Base-by-base conservation (phyloP, 2,113 vertebrate genomes). In the Eonycteris spelaea region DNA sequence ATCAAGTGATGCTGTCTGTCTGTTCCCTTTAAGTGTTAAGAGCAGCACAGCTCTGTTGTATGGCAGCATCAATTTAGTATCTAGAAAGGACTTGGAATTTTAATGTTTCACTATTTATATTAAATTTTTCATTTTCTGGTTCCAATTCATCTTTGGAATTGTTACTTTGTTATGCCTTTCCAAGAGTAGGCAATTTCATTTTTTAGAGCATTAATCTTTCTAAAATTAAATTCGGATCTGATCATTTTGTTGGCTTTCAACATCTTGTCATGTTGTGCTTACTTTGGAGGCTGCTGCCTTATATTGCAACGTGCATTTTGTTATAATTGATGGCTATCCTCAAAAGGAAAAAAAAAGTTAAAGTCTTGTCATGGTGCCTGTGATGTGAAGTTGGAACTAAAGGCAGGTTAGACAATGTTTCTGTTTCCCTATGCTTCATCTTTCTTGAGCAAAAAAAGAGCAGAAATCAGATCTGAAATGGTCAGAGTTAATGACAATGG, bases 161-260 rank as follows among this genome's bases (percentile, higher is more conserved):
- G 14, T 67, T 26, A 65, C 33, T 38, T 78, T 86, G 79, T 67
- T 71, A 73, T 65, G 85, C 28, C 59, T 30, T 75, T 88, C 15
- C 30, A 67, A 82, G 21, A 43, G 10, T 19, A 68, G 53, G 51
- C 16, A 57, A 61, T 53, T 92, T 84, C 77, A 85, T 51, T 70
- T 87, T 95, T 90, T 38, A 71, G 61, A 94, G 15, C 24, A 67
- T 35, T 70, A 38, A 33, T 82, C 35, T 93, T 91, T 5, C 1
- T 84, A 91, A 92, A 87, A 74, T 86, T 91, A 43, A 26, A 68
- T 73, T 91, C 63, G 89, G 95, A 90, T 78, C 2, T 73, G 22
- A 68, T 85, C 18, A 7, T 61, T 84, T 92, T 89, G 30, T 11
- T 67, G 35, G 16, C 7, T 0, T 68, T 89, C 30, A 70, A 48